Evolutionary conservation across 2,888 invertebrate genomes (phyloP), one percentile per base, ranked within the genome.

Genomic region (Trichopoda pennipes): DNA sequence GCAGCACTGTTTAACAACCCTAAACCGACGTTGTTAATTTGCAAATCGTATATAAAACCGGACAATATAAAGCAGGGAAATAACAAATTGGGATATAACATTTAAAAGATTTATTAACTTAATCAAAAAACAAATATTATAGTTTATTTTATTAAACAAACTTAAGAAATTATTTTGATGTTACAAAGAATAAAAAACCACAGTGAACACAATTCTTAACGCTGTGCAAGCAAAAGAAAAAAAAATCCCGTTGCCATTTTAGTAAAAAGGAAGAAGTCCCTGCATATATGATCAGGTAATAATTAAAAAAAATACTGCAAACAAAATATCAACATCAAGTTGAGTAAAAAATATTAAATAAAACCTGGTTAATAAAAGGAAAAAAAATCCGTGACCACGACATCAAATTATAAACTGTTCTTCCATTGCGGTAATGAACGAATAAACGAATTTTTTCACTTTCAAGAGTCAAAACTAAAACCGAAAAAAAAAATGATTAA

Each of bases 1-100:
- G 79, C 73, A 79, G 72, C 79, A 79, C 79, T 79, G 79, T 66
- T 14, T 79, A 64, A 73, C 66, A 79, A 79, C 66, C 68, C 47
- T 47, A 64, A 79, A 44, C 68, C 61, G 55, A 70, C 70, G 56
- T 77, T 77, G 70, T 64, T 77, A 70, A 77, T 51, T 77, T 49
- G 55, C 56, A 56, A 63, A 55, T 77, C 70, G 47, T 70, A n/a
- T 42, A 21, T 77, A 19, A 63, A 70, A 77, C 75, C 76, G 69
- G 70, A 63, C 35, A 69, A 77, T 44, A 38, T 42, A 53, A 51
- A 68, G 35, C 23, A 17, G 47, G 23, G 35, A 16, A 47, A 55
- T 38, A 47, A 17, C 44, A 32, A 44, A 35, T 23, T 74, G 21
- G 32, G 32, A 47, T 55, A 16, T 32, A 23, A 55, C 12, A 58